Conservation (phyloP, 2,113 vertebrate species). For the Thamnaconus septentrionalis region DNA sequence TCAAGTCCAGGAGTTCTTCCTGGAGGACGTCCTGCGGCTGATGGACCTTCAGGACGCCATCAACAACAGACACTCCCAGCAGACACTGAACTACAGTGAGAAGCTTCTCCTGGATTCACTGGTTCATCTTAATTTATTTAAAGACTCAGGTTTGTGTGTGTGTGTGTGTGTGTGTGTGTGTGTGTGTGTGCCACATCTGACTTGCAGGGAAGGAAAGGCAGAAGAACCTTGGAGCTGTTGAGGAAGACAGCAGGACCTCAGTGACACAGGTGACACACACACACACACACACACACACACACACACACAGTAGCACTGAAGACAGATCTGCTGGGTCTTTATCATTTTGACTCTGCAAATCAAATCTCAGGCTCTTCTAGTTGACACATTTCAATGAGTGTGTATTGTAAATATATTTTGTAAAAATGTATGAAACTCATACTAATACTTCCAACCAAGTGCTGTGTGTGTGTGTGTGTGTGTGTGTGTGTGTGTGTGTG, state of each 20-base stretch:
- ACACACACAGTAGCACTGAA: too few species aligned
- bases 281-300: conserved; percentile 62
- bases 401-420: too few species aligned
- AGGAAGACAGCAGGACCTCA: conserved; percentile 55
- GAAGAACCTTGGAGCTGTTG: conserved; percentile 72
- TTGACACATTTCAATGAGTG: too few species aligned
- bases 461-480: too few species aligned
- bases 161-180: background rate
- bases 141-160: too few species aligned
- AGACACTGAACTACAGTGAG: conserved; percentile 84
- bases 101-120: conserved; percentile 67
- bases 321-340: too few species aligned
- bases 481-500: background rate
- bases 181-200: background rate
- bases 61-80: conserved; percentile 38
- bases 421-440: too few species aligned
- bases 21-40: conserved; percentile 89
- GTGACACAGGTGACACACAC: too few species aligned
- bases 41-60: conserved; percentile 82
- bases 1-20: conserved; percentile 91
- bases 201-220: conserved; percentile 83
- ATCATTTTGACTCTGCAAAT: too few species aligned
- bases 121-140: too few species aligned
- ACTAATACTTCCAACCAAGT: too few species aligned
- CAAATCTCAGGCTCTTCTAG: too few species aligned